Evolutionary conservation across 2,113 vertebrate genomes (phyloP).

Genomic region (sheep (Ovis aries)): ARS-UI_Ramb_v3.0 NC_056060.1:42378501-42379000

Average conservation of each 20-base stretch:
- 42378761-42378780: not conserved
- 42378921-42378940: not conserved
- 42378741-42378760: not conserved
- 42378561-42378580: not conserved
- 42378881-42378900: not conserved
- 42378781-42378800: not conserved
- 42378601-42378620: not conserved
- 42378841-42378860: not conserved
- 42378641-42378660: not conserved
- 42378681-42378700: not conserved
- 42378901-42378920: not conserved
- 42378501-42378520: not conserved
- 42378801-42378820: not conserved
- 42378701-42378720: not conserved
- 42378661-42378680: not conserved
- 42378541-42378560: not conserved
- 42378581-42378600: not conserved
- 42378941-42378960: not conserved
- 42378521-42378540: not conserved
- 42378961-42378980: not conserved
- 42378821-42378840: not conserved
- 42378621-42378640: not conserved
- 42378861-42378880: not conserved
- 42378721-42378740: not conserved
- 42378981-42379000: not conserved